Conservation (phyloP, 2,888 invertebrate genomes). For the Syrphus vitripennis region DNA sequence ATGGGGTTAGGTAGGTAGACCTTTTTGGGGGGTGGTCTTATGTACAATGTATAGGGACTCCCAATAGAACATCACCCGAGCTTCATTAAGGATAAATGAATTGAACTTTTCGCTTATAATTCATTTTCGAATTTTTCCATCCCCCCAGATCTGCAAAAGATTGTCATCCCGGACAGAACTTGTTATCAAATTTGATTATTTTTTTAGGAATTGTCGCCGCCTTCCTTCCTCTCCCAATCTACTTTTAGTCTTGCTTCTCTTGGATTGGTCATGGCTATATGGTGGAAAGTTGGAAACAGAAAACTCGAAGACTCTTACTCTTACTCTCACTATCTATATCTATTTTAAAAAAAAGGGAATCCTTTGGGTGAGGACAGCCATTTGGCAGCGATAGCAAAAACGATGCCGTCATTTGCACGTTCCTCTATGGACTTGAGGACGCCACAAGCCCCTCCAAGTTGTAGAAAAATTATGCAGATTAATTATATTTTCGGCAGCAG, state of each 20-base stretch:
- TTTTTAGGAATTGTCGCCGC: slow-evolving; percentile 38
- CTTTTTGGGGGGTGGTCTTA: background rate
- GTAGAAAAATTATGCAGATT: slow-evolving; percentile 65
- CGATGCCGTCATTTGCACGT: slow-evolving; percentile 60
- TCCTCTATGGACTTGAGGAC: slow-evolving; percentile 29
- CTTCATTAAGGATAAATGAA: slow-evolving; percentile 68
- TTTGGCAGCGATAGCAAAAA: slow-evolving; percentile 47
- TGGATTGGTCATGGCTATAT: background rate
- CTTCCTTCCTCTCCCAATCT: background rate
- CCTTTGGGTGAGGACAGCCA: slow-evolving; percentile 51
- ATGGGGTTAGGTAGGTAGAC: background rate
- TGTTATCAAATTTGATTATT: slow-evolving; percentile 68
- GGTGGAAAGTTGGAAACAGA: background rate
- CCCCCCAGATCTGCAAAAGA: background rate
- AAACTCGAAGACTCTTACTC: background rate
- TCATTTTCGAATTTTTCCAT: slow-evolving; percentile 53
- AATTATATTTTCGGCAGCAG: slow-evolving; percentile 65
- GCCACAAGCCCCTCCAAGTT: slow-evolving; percentile 14
- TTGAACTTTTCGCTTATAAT: slow-evolving; percentile 65
- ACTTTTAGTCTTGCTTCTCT: background rate
- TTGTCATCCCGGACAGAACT: slow-evolving; percentile 38
- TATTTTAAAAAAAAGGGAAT: slow-evolving; percentile 19
- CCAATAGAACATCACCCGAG: slow-evolving; percentile 2
- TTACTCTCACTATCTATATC: background rate
- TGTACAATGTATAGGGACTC: background rate